phyloP scores from a whole-genome alignment of 2,797 vertebrate genomes.

The Mastacembelus armatus region DNA sequence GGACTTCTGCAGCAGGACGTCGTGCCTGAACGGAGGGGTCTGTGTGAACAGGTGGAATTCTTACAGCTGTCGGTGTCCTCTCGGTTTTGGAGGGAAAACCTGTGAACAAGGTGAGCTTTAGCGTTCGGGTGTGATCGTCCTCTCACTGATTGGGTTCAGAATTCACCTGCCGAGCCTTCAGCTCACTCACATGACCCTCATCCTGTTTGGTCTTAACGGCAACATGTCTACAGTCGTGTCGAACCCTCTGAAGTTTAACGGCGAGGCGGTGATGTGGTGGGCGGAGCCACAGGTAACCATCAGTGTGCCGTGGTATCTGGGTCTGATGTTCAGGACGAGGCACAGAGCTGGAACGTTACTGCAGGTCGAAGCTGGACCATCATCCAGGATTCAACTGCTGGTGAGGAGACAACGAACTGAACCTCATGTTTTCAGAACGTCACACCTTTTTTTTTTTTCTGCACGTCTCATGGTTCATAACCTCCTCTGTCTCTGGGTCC shows the following conservation, averaged over 20 bases:
- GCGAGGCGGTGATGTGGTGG: constrained; percentile 88
- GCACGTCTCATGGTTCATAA: too few relatives aligned
- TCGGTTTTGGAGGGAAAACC: constrained; percentile 88
- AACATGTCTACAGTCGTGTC: constrained; percentile 86
- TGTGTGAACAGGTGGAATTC: constrained; percentile 89
- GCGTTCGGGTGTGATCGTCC: neutral
- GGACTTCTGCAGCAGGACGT: constrained; percentile 83
- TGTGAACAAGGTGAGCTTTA: constrained; percentile 92
- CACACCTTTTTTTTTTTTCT: too few relatives aligned
- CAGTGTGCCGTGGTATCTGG: constrained; percentile 90
- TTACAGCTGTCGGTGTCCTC: constrained; percentile 84
- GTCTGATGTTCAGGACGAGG: constrained; percentile 91
- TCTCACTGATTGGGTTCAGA: neutral
- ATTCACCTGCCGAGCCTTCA: too few relatives aligned
- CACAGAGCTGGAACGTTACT: constrained; percentile 84
- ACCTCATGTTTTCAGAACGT: too few relatives aligned
- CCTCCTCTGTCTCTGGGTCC: too few relatives aligned
- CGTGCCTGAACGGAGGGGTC: constrained; percentile 88
- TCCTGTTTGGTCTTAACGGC: too few relatives aligned
- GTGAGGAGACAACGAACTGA: constrained; percentile 81
- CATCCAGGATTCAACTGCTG: constrained; percentile 87
- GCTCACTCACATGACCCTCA: too few relatives aligned
- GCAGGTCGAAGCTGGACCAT: constrained; percentile 84
- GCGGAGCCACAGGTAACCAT: constrained; percentile 88
- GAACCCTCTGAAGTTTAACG: constrained; percentile 86